A percentile compares a stretch with the other conserved stretches of the same genome.
Conservation (phyloP, 2,797 vertebrate species). For the Chloroceryle inda region DNA sequence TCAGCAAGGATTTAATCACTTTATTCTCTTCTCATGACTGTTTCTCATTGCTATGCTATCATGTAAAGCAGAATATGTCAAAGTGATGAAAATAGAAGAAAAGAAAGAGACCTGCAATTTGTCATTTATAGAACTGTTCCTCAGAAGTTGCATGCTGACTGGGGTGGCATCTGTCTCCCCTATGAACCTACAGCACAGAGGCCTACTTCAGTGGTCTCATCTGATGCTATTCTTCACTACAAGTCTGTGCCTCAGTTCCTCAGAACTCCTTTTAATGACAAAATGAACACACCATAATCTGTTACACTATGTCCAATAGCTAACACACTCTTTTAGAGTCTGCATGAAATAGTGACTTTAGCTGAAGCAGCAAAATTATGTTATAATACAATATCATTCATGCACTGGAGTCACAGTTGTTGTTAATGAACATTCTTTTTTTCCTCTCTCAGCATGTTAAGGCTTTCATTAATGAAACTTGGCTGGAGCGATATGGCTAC, state of each 20-base stretch:
- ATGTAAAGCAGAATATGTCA: background rate
- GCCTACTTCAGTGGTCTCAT: background rate
- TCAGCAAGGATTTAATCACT: background rate
- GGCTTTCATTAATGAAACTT: slow-evolving; percentile 90
- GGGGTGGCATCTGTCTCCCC: background rate
- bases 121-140: background rate
- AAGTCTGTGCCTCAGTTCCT: background rate
- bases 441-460: slow-evolving; percentile 86
- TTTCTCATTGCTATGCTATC: background rate
- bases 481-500: slow-evolving; percentile 83
- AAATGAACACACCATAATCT: background rate
- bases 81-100: background rate
- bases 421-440: background rate
- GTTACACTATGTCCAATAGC: background rate
- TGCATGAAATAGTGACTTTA: background rate
- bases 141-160: background rate
- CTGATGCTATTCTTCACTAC: background rate
- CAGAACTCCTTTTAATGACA: background rate
- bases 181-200: background rate
- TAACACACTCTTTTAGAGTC: background rate
- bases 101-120: background rate
- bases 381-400: background rate
- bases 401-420: background rate
- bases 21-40: background rate
- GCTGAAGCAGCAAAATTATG: background rate